Evolutionary conservation across 2,113 vertebrate genomes (phyloP).

Genomic region (Ginglymostoma cirratum): DNA sequence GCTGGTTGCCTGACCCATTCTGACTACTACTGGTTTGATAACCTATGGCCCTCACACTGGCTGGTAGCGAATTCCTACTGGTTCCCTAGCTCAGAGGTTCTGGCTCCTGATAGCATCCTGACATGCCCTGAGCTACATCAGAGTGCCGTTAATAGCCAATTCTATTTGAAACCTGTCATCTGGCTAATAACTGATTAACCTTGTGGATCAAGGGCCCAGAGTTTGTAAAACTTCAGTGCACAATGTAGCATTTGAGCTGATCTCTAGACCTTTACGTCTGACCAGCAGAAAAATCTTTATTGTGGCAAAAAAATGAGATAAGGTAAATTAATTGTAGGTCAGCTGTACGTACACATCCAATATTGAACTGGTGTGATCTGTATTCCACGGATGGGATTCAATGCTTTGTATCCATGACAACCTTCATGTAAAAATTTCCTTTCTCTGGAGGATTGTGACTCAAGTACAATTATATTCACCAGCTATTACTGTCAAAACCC

Average conservation of each 20-base stretch:
- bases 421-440: neutral
- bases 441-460: neutral
- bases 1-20: neutral
- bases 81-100: neutral
- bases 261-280: neutral
- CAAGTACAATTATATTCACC: constrained; percentile 23
- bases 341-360: neutral
- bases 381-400: neutral
- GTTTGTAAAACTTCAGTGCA: neutral
- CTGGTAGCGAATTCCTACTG: neutral
- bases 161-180: neutral
- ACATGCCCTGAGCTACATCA: neutral
- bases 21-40: neutral
- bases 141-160: neutral
- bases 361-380: neutral
- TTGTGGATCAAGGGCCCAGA: neutral
- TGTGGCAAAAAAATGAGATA: neutral
- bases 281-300: neutral
- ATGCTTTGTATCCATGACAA: constrained; percentile 13
- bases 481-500: neutral
- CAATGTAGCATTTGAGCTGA: neutral
- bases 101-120: neutral
- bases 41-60: too few species aligned
- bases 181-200: neutral
- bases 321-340: neutral